Conservation (phyloP, 2,888 invertebrate genomes). For the Torymus tubicola region DNA sequence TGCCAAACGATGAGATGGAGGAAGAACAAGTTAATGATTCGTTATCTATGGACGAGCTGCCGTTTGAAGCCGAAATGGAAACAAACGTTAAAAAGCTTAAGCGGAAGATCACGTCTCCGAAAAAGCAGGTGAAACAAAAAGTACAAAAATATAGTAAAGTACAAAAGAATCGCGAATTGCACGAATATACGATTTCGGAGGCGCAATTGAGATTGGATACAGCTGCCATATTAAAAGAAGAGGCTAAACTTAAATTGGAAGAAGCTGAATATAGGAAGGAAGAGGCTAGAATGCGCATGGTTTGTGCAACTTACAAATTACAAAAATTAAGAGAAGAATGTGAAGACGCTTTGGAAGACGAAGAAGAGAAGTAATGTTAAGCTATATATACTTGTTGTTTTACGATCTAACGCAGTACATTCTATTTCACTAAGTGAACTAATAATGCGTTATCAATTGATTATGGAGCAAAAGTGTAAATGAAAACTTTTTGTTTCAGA, state of each 20-base stretch:
- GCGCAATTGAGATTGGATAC: constrained; percentile 67
- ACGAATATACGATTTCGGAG: constrained; percentile 65
- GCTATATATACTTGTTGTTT: constrained; percentile 9
- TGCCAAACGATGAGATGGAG: constrained; percentile 28
- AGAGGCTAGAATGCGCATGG: constrained; percentile 68
- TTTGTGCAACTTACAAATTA: constrained; percentile 66
- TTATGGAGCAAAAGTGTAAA: not conserved
- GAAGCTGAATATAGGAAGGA: constrained; percentile 68
- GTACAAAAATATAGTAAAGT: constrained; percentile 56
- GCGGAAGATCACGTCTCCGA: constrained; percentile 19
- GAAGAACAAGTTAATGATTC: constrained; percentile 34
- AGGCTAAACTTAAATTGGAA: constrained; percentile 66
- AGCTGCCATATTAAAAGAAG: constrained; percentile 66
- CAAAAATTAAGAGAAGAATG: constrained; percentile 64
- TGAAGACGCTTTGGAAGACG: constrained; percentile 29
- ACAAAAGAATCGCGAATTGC: constrained; percentile 64
- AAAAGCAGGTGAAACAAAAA: constrained; percentile 37
- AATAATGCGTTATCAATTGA: constrained; percentile 9
- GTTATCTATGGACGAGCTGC: constrained; percentile 36
- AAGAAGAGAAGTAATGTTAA: constrained; percentile 20
- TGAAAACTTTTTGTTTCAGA: constrained; percentile 21
- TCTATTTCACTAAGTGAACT: constrained; percentile 5
- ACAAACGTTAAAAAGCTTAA: constrained; percentile 33
- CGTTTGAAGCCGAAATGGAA: constrained; percentile 18
- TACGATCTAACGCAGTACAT: not conserved